Evolutionary conservation across 2,797 vertebrate species (phyloP).

Genomic region (Taenioides sp.): DNA sequence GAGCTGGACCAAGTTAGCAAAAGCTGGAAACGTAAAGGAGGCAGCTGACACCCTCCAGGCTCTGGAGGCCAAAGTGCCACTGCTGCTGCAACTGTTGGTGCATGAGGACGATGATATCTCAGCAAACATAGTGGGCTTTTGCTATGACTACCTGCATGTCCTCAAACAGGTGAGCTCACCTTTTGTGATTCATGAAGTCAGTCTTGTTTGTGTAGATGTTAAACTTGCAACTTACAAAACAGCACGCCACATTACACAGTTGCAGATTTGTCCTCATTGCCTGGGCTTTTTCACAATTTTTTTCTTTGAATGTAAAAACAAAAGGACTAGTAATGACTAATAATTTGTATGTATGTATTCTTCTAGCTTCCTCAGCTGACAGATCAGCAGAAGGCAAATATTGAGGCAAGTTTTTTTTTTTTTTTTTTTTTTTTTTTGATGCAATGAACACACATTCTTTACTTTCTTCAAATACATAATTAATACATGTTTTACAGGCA

Average conservation of each 20-base stretch:
- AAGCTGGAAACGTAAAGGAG: constrained; percentile 84
- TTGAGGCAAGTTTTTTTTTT: constrained; percentile 82
- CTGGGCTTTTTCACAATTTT: no score
- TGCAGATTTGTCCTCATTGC: neutral
- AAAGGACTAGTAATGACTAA: neutral
- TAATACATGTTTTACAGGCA: constrained; percentile 72
- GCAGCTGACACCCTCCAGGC: constrained; percentile 87
- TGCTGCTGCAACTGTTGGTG: constrained; percentile 90
- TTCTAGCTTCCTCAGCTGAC: constrained; percentile 87
- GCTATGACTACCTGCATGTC: constrained; percentile 97
- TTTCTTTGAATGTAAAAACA: neutral
- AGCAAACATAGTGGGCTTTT: constrained; percentile 94
- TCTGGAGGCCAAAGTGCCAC: constrained; percentile 88
- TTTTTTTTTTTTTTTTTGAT: neutral
- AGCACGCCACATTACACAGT: neutral
- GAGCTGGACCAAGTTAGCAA: constrained; percentile 93
- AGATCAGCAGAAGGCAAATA: constrained; percentile 89
- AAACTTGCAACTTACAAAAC: neutral
- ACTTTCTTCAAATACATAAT: accelerated
- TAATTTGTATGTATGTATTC: neutral
- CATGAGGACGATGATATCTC: constrained; percentile 98
- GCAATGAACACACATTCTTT: neutral
- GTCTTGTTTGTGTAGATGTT: neutral
- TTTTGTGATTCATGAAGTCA: neutral
- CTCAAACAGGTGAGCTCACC: constrained; percentile 88